Evolutionary conservation across 1,140 invertebrate genomes (phyloP).

Genomic region (Saccostrea echinata): DNA sequence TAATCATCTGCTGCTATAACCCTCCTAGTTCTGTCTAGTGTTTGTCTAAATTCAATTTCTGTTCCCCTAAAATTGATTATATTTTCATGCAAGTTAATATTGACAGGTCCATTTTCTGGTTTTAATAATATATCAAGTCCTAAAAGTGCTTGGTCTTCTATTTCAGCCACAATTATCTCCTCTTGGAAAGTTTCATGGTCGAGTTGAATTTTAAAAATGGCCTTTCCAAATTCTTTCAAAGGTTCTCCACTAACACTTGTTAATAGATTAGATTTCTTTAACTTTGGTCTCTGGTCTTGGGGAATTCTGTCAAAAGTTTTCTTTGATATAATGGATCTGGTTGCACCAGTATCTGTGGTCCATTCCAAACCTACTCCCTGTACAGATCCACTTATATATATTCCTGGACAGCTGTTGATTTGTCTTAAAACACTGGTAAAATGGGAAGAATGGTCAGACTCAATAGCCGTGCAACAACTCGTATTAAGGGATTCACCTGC

Average conservation of each 20-base stretch:
- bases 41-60: background rate
- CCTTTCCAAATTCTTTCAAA: slow-evolving; percentile 31
- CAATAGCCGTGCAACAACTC: no score
- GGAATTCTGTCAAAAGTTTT: slow-evolving; percentile 47
- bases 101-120: background rate
- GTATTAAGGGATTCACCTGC: no score
- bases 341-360: background rate
- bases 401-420: no score
- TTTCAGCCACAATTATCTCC: slow-evolving; percentile 30
- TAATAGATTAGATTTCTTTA: background rate
- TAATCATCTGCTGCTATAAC: slow-evolving; percentile 30
- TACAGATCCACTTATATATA: slow-evolving; percentile 1
- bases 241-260: slow-evolving; percentile 34
- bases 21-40: background rate
- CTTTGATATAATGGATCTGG: slow-evolving; percentile 48
- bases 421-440: no score
- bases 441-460: no score
- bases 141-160: slow-evolving; percentile 26
- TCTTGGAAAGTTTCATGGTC: background rate
- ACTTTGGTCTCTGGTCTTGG: slow-evolving; percentile 10
- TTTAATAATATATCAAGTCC: slow-evolving; percentile 35
- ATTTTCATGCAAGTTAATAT: background rate
- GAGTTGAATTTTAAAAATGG: background rate
- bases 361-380: background rate
- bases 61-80: background rate